phyloP scores from a whole-genome alignment of 2,113 vertebrate species.

The Callipepla squamata region DNA sequence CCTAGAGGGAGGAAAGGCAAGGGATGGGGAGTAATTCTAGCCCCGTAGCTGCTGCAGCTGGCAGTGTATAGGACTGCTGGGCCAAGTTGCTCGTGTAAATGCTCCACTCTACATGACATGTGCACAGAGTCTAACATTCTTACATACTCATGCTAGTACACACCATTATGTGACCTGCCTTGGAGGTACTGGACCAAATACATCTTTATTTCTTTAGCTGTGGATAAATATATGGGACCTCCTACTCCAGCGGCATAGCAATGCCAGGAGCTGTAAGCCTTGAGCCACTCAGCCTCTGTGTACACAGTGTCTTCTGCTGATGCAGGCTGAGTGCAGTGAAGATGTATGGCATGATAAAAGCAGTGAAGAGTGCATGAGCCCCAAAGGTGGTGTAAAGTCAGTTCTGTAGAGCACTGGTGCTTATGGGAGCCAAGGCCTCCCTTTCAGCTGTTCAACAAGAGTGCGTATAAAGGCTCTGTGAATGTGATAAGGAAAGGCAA shows the following conservation, averaged over 20 bases:
- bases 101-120: neutral
- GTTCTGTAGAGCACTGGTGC: neutral
- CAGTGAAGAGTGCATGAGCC: neutral
- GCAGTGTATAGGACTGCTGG: neutral
- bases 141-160: fast-evolving
- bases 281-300: neutral
- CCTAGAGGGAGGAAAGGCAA: fast-evolving
- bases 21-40: neutral
- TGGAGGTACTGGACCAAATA: neutral
- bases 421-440: neutral
- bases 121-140: fast-evolving
- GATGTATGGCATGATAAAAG: neutral
- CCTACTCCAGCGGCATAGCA: neutral
- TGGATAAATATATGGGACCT: neutral
- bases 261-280: neutral
- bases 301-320: neutral
- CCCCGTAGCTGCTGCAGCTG: neutral
- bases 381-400: neutral
- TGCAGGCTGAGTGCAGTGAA: neutral
- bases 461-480: neutral
- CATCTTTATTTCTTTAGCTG: neutral
- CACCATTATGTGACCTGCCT: neutral
- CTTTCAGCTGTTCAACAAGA: neutral
- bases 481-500: neutral
- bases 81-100: neutral